Evolutionary conservation across 92 coral and sea anemone species (phyloP), one percentile per base, ranked within the genome.

Genomic region (Paragorgia papillata): DNA sequence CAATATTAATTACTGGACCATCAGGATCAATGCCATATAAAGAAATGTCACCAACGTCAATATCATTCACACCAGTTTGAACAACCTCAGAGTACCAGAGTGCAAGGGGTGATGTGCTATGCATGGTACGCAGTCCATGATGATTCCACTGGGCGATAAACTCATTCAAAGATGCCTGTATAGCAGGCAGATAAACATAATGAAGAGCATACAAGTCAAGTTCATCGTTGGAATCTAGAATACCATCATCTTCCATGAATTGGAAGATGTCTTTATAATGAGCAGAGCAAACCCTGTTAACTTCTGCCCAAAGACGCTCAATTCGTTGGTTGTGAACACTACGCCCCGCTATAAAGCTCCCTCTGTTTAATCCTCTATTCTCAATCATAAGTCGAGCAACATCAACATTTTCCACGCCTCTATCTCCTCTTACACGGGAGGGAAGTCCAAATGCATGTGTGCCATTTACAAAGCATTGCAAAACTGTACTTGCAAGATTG

Each of bases 301-400:
- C 85, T 82, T 74, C 89, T 55, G 73, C 66, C 85, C 85, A 85
- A 66, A 81, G 83, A 50, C 80, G 49, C 75, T 85, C 89, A 9
- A 85, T 85, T 20, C 89, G 43, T 33, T 74, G 75, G 67, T 81
- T 85, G 66, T 81, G 80, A 13, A 81, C 86, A 55, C 89, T 73
- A 19, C 66, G 69, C 41, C 84, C 79, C 43, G 84, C 84, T 29
- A 80, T 79, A 49, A 80, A 80, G 30, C 84, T 80, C 55, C 67
- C 79, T 17, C 84, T 67, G 44, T 68, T 69, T 26, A 80, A 32
- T 41, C 83, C 79, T 49, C 67, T 80, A 28, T 80, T 56, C 24
- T 64, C 78, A 26, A 79, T 79, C 82, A 79, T 68, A 35, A 80
- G 56, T 48, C 68, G 29, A 20, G 84, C 84, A 65, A 80, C 64